Percentiles rank a stretch among this genome's conserved stretches.
Conservation (phyloP, 2,113 vertebrate species). For the Dipodomys spectabilis region DNA sequence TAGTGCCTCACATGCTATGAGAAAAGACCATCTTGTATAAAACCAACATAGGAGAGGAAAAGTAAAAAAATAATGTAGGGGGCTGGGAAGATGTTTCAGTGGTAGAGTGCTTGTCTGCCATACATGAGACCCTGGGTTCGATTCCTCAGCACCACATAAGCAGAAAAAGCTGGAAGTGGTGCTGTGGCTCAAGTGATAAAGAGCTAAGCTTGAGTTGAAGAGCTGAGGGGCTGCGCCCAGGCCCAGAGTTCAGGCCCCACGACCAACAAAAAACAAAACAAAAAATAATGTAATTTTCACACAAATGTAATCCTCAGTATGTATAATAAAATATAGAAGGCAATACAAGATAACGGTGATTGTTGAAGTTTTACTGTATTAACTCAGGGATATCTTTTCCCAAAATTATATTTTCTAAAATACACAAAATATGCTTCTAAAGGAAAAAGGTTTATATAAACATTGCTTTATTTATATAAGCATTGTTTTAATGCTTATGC, state of each 20-base stretch:
- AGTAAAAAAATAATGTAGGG: not conserved
- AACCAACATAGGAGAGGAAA: not conserved
- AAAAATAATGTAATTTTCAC: not conserved
- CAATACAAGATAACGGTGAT: not conserved
- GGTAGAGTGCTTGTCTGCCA: too few species aligned
- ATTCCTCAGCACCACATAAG: too few species aligned
- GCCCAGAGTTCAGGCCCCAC: too few species aligned
- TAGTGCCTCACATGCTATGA: not conserved
- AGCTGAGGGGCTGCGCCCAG: too few species aligned
- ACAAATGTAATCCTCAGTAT: not conserved
- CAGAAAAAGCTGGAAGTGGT: too few species aligned
- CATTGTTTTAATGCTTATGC: not conserved
- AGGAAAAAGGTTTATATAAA: not conserved
- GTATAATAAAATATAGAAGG: not conserved
- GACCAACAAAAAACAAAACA: too few species aligned
- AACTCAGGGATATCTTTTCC: not conserved
- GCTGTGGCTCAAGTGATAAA: too few species aligned
- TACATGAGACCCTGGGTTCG: too few species aligned
- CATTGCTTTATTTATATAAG: not conserved
- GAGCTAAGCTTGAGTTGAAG: too few species aligned
- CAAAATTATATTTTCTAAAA: conserved; percentile 34
- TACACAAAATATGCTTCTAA: not conserved
- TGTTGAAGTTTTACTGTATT: not conserved
- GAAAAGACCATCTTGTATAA: not conserved
- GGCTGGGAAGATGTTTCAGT: too few species aligned